Evolutionary conservation across 2,888 invertebrate species (phyloP), one percentile per base, ranked within the genome.

Genomic region (Gymnocheta viridis): DNA sequence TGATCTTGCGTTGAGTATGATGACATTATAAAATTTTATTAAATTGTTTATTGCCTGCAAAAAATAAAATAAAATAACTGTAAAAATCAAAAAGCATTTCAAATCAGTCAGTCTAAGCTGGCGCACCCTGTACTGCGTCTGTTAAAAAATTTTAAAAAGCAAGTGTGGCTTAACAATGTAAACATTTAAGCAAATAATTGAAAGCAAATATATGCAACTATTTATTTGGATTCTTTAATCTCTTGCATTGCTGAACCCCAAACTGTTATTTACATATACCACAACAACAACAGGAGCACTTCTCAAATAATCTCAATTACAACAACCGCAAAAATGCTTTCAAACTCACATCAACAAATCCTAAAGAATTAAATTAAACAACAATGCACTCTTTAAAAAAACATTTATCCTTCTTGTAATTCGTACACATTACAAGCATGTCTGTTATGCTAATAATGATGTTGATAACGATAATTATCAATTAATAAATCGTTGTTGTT

Each of bases 381-480:
- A 32, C 19, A 35, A 67, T 10, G 24, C 41, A 24, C 24, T 12
- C 24, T 5, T 24, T 6, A 62, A 29, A 24, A 41, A 7, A 24
- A 4, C n/a, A 29, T 32, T 29, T 44, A 70, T 41, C 27, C 12
- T 12, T 54, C 27, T 2, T 19, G 17, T 56, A 41, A 69, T 54
- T 32, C 6, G 2, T 44, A 10, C 7, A 51, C 17, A 35, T 74
- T 29, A 29, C 17, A 5, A 60, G 24, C 10, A 60, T 60, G n/a
- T 24, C 17, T 35, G 6, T 10, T 22, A 27, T 38, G 7, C 38
- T 49, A 49, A 27, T 54, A 27, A 69, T 44, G 17, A 41, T 58
- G 54, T 44, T 70, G 14, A 32, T 58, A 22, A 47, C 35, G 35
- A 60, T 62, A 72, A 58, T 58, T 72, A 58, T 62, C 17, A 49